Conservation (phyloP, 2,888 invertebrate genomes). For the Saturnia pavonia region DNA sequence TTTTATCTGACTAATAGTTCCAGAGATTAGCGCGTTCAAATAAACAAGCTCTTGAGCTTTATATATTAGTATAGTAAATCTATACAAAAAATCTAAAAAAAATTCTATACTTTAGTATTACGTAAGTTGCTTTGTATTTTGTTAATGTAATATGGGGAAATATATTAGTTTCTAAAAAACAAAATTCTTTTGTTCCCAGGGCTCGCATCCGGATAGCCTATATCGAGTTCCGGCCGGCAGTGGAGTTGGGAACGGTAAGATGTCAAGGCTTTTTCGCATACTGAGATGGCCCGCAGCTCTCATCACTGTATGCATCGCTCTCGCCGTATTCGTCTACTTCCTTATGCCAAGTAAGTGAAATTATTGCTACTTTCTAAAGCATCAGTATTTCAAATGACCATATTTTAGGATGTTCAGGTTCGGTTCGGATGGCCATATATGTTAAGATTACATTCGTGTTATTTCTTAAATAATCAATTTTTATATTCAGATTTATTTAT, state of each 20-base stretch:
- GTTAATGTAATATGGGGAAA: too few species aligned
- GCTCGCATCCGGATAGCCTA: slow-evolving; percentile 77
- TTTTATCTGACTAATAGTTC: too few species aligned
- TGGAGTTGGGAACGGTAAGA: slow-evolving; percentile 46
- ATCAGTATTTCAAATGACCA: neutral
- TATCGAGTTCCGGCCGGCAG: slow-evolving; percentile 64
- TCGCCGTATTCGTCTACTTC: slow-evolving; percentile 77
- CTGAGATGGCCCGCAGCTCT: slow-evolving; percentile 77
- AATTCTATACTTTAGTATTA: too few species aligned
- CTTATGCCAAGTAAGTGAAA: slow-evolving; percentile 72
- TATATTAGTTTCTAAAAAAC: too few species aligned
- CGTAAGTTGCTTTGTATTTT: too few species aligned
- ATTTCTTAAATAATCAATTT: neutral
- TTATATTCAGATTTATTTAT: neutral
- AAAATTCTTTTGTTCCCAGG: slow-evolving; percentile 52
- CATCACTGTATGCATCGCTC: slow-evolving; percentile 67
- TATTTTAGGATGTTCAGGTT: neutral
- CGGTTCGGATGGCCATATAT: neutral
- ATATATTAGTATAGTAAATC: too few species aligned
- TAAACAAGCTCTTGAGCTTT: too few species aligned
- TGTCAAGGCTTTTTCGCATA: slow-evolving; percentile 58
- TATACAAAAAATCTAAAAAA: too few species aligned
- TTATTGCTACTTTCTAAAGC: neutral
- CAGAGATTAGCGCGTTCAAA: too few species aligned
- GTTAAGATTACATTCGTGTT: neutral